phyloP scores from a whole-genome alignment of 2,888 invertebrate genomes.

The Subacronicta megacephala region DNA sequence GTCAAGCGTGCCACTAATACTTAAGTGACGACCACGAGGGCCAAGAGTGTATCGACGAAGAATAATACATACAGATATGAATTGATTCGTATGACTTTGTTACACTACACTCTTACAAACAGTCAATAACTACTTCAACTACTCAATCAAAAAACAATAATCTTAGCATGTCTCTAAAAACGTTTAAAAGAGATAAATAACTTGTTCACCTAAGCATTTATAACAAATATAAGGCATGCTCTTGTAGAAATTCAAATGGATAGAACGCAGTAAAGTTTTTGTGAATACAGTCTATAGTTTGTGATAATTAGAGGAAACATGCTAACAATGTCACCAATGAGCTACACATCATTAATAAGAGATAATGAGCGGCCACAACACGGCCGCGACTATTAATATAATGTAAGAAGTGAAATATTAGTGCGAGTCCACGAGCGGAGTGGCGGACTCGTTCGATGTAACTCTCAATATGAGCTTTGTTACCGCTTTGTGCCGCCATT shows the following conservation, averaged over 20 bases:
- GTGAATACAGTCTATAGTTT: not conserved
- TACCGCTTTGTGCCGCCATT: slow-evolving; percentile 87
- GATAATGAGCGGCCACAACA: slow-evolving; percentile 35
- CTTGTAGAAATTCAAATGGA: not conserved
- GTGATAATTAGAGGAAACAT: not conserved
- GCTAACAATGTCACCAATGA: not conserved
- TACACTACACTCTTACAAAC: too few species aligned
- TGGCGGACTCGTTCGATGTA: slow-evolving; percentile 64
- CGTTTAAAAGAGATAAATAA: not conserved
- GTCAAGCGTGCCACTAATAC: too few species aligned
- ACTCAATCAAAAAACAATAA: too few species aligned
- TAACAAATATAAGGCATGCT: not conserved
- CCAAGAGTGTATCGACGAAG: too few species aligned
- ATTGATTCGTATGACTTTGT: too few species aligned
- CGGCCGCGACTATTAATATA: slow-evolving; percentile 42
- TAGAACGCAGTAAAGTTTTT: not conserved
- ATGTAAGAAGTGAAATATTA: slow-evolving; percentile 49
- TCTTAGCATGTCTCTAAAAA: not conserved
- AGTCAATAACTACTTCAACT: too few species aligned
- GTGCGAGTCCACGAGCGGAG: slow-evolving; percentile 33
- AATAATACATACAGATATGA: too few species aligned
- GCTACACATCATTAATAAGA: slow-evolving; percentile 18
- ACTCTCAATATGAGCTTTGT: slow-evolving; percentile 88
- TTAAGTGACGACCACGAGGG: too few species aligned
- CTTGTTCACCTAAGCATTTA: not conserved